Conservation (phyloP, 2,797 vertebrate species). For the Arnoldichthys spilopterus region DNA sequence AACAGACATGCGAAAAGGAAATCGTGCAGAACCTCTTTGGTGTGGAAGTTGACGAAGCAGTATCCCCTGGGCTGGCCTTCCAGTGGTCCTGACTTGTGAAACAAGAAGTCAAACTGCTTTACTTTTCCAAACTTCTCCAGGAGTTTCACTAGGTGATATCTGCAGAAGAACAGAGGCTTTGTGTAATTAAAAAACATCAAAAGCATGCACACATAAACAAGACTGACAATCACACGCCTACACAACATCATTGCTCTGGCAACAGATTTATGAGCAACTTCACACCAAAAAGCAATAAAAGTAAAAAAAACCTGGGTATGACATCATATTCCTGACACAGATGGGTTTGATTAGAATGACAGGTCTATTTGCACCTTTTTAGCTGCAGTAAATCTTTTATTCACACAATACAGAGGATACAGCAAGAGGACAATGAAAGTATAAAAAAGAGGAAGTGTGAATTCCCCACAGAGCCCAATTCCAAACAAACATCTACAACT, state of each 20-base stretch:
- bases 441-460: slow-evolving; percentile 82
- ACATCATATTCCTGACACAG: slow-evolving; percentile 38
- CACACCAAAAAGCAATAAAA: slow-evolving; percentile 9
- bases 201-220: not conserved
- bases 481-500: slow-evolving; percentile 56
- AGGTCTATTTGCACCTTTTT: slow-evolving; percentile 80
- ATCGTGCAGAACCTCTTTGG: slow-evolving; percentile 86
- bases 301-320: slow-evolving; percentile 15
- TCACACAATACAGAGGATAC: slow-evolving; percentile 85
- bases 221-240: not conserved
- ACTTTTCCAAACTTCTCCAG: slow-evolving; percentile 97
- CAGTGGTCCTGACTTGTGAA: slow-evolving; percentile 96
- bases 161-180: slow-evolving; percentile 64
- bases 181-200: not conserved
- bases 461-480: slow-evolving; percentile 70
- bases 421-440: slow-evolving; percentile 82
- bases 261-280: slow-evolving; percentile 4
- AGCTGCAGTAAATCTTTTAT: slow-evolving; percentile 83
- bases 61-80: slow-evolving; percentile 98
- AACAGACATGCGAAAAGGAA: not conserved
- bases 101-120: slow-evolving; percentile 98
- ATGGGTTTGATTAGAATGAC: slow-evolving; percentile 75
- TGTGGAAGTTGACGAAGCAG: slow-evolving; percentile 98
- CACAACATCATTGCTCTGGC: not conserved
- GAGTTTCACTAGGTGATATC: slow-evolving; percentile 94